phyloP scores from a whole-genome alignment of 2,113 vertebrate genomes.

The Machaerirhynchus nigripectus region DNA sequence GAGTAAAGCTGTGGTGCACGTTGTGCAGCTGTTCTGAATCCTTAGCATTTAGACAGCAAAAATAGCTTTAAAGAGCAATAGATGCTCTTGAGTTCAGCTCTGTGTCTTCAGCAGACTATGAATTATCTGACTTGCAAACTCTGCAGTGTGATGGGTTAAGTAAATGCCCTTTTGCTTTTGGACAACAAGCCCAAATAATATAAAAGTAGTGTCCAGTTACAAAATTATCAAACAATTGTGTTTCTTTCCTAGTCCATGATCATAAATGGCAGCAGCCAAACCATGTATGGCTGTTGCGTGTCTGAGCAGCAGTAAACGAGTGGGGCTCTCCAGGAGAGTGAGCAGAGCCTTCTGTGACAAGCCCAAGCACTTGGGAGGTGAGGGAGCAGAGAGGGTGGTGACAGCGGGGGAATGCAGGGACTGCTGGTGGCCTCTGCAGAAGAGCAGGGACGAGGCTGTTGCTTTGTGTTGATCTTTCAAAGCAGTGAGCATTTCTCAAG shows the following conservation, averaged over 20 bases:
- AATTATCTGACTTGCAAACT: background rate
- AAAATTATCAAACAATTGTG: background rate
- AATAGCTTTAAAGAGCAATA: background rate
- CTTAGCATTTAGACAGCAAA: background rate
- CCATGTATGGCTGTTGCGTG: background rate
- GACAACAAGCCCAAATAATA: background rate
- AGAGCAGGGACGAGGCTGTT: background rate
- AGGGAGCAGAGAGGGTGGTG: background rate
- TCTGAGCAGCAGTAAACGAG: background rate
- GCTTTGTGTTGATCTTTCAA: background rate
- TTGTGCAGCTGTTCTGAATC: background rate
- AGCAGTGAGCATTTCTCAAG: background rate
- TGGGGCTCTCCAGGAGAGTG: fast-evolving
- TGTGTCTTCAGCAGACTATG: background rate
- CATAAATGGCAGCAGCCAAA: background rate
- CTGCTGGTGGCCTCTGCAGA: background rate
- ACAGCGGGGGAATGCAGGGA: background rate
- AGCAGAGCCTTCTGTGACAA: background rate
- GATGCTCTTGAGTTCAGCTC: background rate
- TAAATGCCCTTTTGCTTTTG: background rate
- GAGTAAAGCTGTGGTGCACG: background rate
- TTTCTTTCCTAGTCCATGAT: background rate
- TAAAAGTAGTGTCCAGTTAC: background rate
- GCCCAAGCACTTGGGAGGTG: background rate
- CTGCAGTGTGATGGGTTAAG: background rate